phyloP scores from a whole-genome alignment of 2,797 vertebrate species.

The Crocodylus rhombifer region DNA sequence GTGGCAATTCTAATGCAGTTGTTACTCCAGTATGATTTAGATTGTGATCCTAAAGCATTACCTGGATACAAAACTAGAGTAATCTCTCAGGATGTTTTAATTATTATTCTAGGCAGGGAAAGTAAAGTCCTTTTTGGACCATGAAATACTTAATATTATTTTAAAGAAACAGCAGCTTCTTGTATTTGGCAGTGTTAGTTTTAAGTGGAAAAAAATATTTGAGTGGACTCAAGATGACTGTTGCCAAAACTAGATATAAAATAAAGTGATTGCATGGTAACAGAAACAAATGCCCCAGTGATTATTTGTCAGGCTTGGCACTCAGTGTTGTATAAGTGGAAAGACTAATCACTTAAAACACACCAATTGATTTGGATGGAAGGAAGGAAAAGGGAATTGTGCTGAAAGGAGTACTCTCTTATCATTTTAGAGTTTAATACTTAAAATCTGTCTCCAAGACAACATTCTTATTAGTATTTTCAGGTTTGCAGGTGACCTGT shows the following conservation, averaged over 20 bases:
- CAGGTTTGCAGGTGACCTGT: constrained; percentile 17
- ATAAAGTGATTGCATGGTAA: not conserved
- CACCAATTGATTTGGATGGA: not conserved
- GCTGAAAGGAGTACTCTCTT: not conserved
- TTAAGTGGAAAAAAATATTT: constrained; percentile 52
- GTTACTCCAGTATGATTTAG: constrained; percentile 59
- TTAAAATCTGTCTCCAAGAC: not conserved
- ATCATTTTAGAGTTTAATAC: not conserved
- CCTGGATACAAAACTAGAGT: constrained; percentile 41
- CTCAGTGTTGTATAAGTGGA: not conserved
- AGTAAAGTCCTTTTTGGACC: not conserved
- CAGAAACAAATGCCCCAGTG: not conserved
- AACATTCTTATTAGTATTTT: not conserved
- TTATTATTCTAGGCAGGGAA: constrained; percentile 32
- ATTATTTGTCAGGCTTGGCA: constrained; percentile 34
- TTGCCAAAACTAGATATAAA: not conserved
- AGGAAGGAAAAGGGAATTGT: not conserved
- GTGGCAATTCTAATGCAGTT: constrained; percentile 20
- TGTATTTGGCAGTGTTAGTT: constrained; percentile 50
- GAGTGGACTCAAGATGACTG: not conserved
- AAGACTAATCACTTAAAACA: not conserved
- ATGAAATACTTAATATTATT: constrained; percentile 68
- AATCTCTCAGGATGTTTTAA: constrained; percentile 43
- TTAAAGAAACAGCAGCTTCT: constrained; percentile 47
- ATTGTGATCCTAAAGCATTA: constrained; percentile 39